These are phyloP conservation scores for Philopedon plagiatum DNA, from an alignment of 2,888 invertebrate genomes.

Conservation along the genomic window DNA sequence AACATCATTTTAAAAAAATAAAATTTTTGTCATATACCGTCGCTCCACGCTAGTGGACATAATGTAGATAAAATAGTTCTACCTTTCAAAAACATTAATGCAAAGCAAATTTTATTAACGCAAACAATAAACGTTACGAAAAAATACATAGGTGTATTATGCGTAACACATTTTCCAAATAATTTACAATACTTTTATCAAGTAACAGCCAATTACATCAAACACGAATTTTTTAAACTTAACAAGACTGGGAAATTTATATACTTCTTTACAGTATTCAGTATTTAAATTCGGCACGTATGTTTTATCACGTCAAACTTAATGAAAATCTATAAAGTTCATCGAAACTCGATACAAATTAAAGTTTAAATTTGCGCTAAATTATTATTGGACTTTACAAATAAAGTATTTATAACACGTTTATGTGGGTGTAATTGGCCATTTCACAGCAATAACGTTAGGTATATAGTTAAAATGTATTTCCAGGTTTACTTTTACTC, in stretches of 20 bases:
- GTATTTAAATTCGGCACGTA: neutral
- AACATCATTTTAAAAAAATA: too few relatives aligned
- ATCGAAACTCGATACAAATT: neutral
- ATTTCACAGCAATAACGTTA: neutral
- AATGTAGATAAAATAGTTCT: too few relatives aligned
- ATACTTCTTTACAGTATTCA: neutral
- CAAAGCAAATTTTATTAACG: too few relatives aligned
- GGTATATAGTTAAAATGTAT: too few relatives aligned
- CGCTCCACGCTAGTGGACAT: too few relatives aligned
- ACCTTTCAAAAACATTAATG: too few relatives aligned
- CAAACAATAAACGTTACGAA: too few relatives aligned
- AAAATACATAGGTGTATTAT: too few relatives aligned
- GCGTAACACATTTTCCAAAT: neutral
- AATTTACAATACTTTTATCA: neutral
- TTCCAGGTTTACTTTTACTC: too few relatives aligned
- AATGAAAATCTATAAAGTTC: constrained; percentile 2
- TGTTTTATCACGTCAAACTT: neutral
- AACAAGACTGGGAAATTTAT: neutral
- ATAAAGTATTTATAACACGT: neutral
- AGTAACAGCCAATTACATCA: neutral
- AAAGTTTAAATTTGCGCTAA: neutral
- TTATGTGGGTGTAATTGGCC: neutral
- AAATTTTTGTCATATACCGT: too few relatives aligned
- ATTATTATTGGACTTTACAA: neutral
- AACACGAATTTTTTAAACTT: neutral